Conservation (phyloP, 2,888 invertebrate species). For the Allophyes oxyacanthae region DNA sequence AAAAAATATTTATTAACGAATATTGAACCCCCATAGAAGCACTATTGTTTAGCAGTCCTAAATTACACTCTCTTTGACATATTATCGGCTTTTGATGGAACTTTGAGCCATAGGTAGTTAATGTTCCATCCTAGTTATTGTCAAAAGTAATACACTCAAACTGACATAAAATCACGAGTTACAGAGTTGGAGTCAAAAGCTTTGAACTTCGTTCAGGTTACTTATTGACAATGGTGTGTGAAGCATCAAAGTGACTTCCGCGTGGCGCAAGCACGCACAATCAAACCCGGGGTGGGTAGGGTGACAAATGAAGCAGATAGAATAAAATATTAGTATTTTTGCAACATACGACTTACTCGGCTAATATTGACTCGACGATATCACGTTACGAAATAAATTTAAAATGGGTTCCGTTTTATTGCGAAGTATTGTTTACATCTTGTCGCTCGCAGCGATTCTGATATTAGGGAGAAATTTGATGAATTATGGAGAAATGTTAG, state of each 20-base stretch:
- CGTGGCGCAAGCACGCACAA: constrained; percentile 66
- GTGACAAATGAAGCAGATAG: constrained; percentile 69
- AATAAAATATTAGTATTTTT: constrained; percentile 65
- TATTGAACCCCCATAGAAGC: too few species aligned
- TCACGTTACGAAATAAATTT: constrained; percentile 51
- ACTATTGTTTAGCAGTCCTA: too few species aligned
- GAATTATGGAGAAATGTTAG: too few species aligned
- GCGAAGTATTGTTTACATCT: constrained; percentile 43
- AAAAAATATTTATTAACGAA: too few species aligned
- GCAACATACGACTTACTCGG: constrained; percentile 54
- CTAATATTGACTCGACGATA: constrained; percentile 54
- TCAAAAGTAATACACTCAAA: constrained; percentile 40
- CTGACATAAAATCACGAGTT: constrained; percentile 41
- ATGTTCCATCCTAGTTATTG: constrained; percentile 5
- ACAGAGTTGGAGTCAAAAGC: constrained; percentile 41
- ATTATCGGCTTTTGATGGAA: too few species aligned
- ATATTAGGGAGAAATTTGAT: constrained; percentile 37
- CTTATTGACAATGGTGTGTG: constrained; percentile 66
- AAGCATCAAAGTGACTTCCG: constrained; percentile 73
- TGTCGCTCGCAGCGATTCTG: constrained; percentile 41
- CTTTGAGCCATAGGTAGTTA: too few species aligned
- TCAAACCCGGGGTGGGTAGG: constrained; percentile 59
- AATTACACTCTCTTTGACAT: too few species aligned
- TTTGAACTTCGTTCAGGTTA: constrained; percentile 64
- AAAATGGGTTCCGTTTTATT: constrained; percentile 54